Conservation (phyloP, 2,888 invertebrate species). For the Leptopterna dolabrata region DNA sequence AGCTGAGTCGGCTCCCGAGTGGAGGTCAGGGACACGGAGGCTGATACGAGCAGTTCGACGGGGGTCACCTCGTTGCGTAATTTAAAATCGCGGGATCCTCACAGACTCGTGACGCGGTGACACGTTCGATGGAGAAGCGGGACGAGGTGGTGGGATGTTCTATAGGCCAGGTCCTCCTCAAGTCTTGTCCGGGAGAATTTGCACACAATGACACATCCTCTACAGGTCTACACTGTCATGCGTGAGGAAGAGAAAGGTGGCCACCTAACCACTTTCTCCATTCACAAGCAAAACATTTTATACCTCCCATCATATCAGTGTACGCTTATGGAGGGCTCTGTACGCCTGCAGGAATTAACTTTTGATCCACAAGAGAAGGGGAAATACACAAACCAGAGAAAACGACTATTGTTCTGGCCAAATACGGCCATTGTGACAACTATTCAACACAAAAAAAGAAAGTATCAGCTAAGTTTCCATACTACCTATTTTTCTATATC, state of each 20-base stretch:
- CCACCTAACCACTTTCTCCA: neutral
- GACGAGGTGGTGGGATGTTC: neutral
- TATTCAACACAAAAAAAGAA: too few relatives aligned
- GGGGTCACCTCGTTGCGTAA: neutral
- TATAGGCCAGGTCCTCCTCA: neutral
- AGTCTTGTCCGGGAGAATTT: neutral
- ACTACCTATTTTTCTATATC: too few relatives aligned
- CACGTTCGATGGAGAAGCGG: neutral
- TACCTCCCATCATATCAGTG: neutral
- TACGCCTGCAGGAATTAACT: too few relatives aligned
- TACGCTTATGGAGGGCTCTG: neutral
- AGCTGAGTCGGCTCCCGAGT: neutral
- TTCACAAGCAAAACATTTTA: neutral
- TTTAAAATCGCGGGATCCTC: neutral
- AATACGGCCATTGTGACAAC: too few relatives aligned
- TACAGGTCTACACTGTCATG: neutral
- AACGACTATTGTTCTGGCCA: too few relatives aligned
- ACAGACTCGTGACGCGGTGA: neutral
- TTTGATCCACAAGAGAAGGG: neutral
- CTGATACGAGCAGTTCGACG: neutral
- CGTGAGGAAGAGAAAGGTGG: neutral
- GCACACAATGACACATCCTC: neutral
- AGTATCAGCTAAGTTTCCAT: too few relatives aligned
- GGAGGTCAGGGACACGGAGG: neutral
- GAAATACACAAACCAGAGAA: neutral